A percentile compares a stretch with the other conserved stretches of the same genome.
These are phyloP conservation scores for Timema cristinae DNA, from an alignment of 2,888 invertebrate species.

Conservation along the genomic window DNA sequence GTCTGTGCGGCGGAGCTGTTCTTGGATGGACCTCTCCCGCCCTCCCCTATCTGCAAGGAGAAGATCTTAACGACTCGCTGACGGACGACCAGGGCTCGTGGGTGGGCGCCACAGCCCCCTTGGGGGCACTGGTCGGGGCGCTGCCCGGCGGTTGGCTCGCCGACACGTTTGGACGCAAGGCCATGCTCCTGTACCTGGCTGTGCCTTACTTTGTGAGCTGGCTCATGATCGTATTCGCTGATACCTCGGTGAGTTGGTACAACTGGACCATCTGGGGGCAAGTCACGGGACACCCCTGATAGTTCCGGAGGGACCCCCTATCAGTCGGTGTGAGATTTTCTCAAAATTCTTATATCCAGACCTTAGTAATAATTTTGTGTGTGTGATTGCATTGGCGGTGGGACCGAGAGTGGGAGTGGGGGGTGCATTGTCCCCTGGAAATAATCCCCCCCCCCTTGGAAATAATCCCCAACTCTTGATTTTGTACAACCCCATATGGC, in stretches of 20 bases:
- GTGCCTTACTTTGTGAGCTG: constrained; percentile 70
- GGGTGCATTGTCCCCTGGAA: too few species aligned
- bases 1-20: constrained; percentile 47
- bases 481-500: too few species aligned
- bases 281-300: too few species aligned
- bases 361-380: too few species aligned
- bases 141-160: constrained; percentile 58
- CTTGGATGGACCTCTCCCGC: constrained; percentile 51
- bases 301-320: too few species aligned
- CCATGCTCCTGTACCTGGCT: constrained; percentile 46
- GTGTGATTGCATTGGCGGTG: too few species aligned
- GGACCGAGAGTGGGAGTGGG: too few species aligned
- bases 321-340: too few species aligned
- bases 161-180: constrained; percentile 33
- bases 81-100: constrained; percentile 61
- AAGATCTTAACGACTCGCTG: constrained; percentile 42
- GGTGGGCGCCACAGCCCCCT: constrained; percentile 67
- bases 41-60: constrained; percentile 39
- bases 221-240: constrained; percentile 58
- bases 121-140: constrained; percentile 67
- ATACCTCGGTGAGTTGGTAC: constrained; percentile 31
- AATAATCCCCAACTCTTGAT: too few species aligned
- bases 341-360: too few species aligned
- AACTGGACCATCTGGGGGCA: background rate
- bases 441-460: too few species aligned